A percentile compares a stretch with the other conserved stretches of the same genome.
These are phyloP conservation scores for Rousettus leschenaultii DNA, from an alignment of 2,113 vertebrate species.

Conservation along the genomic window DNA sequence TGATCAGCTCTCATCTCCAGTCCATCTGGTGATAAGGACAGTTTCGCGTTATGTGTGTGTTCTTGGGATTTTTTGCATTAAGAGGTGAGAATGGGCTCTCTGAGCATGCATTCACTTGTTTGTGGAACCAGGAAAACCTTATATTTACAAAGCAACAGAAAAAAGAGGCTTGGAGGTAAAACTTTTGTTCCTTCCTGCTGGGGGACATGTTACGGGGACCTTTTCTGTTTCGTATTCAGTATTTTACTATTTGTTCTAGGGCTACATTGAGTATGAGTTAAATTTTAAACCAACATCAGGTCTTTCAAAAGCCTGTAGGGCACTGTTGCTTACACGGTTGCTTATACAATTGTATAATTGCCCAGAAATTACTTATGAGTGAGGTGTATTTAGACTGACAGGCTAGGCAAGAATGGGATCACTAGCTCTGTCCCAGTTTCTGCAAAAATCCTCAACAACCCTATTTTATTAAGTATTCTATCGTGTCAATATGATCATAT, in stretches of 20 bases:
- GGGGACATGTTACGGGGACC: background rate
- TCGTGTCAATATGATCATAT: background rate
- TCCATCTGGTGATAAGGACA: background rate
- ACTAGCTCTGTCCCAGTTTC: background rate
- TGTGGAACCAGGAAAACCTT: background rate
- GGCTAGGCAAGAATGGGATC: background rate
- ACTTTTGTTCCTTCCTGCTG: slow-evolving; percentile 1
- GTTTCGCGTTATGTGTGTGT: background rate
- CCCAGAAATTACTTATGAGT: background rate
- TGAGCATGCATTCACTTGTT: background rate
- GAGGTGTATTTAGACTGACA: background rate
- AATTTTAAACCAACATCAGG: background rate
- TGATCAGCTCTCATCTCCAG: background rate
- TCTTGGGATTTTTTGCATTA: background rate
- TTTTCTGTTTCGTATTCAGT: background rate
- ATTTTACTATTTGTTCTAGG: slow-evolving; percentile 8
- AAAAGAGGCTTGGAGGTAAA: background rate
- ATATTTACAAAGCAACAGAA: background rate
- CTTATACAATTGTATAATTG: background rate
- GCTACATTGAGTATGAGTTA: background rate
- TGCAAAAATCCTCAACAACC: background rate
- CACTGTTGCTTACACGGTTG: background rate
- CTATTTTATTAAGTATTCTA: background rate
- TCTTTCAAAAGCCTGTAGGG: background rate
- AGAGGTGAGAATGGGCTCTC: background rate